Evolutionary conservation across 2,888 invertebrate genomes (phyloP), one percentile per base, ranked within the genome.

Genomic region (Cacoxenus indagator): DNA sequence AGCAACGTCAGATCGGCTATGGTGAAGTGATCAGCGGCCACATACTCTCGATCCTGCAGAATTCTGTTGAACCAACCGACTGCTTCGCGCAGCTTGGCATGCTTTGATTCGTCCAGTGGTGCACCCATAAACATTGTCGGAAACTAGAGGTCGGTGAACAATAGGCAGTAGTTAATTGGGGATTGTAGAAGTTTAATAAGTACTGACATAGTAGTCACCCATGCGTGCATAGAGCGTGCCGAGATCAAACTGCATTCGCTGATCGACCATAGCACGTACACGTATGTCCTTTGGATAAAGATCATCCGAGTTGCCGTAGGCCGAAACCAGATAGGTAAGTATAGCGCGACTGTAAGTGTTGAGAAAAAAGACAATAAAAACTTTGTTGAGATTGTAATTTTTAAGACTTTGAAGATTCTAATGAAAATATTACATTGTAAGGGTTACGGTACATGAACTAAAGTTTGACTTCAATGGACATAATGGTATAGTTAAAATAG

Each of bases 221-320:
- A 91, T 88, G 54, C 90, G 85, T n/a, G 89, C 87, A 76, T 90
- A 91, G 2, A 93, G 84, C 4, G 89, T 89, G 64, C 90, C 90
- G 68, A 90, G 84, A 75, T 91, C 91, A 74, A 92, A 92, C 77
- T 90, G 91, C 27, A 92, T 76, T 22, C 90, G 87, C 73, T 91
- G 91, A 77, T 92, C 90, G 1, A 93, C 90, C 26, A 90, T 2
- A 0, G 91, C 92, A 2, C 91, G 88, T 57, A 89, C 88, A 70
- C 91, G 90, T 0, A 91, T 86, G 73, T 92, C 91, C 71, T 89
- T 90, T 0, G 92, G 92, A 81, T 90, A 92, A 14, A 92, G 86
- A 6, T 88, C 87, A 73, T 91, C 91, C 67, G 91, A 90, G 75
- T 91, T 91, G 43, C 85, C 91, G 79, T 92, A 92, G 74, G 91